These are phyloP conservation scores for Onychomys torridus DNA, from an alignment of 2,797 vertebrate species.

Conservation along the genomic window DNA sequence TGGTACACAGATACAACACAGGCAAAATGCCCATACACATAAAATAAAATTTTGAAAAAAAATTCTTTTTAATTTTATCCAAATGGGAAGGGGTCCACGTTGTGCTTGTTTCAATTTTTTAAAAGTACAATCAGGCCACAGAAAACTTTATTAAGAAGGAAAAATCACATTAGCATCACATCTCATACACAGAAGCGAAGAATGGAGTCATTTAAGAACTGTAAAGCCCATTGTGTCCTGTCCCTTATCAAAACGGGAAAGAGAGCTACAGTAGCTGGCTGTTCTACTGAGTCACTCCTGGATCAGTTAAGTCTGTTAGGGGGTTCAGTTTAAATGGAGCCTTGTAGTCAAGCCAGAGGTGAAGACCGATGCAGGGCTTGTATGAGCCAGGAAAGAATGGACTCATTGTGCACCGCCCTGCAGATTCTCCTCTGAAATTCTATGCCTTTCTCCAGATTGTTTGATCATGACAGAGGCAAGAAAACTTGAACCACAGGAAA, in stretches of 20 bases:
- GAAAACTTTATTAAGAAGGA: conserved; percentile 80
- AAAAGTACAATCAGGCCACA: conserved; percentile 75
- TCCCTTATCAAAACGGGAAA: conserved; percentile 79
- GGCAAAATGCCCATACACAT: background rate
- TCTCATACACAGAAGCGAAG: conserved; percentile 73
- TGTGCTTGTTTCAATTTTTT: conserved; percentile 52
- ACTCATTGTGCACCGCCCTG: conserved; percentile 81
- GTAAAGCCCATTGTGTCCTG: conserved; percentile 81
- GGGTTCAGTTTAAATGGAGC: conserved; percentile 87
- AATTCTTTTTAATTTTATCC: background rate
- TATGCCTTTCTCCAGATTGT: conserved; percentile 87
- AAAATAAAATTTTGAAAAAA: background rate
- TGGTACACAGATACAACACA: background rate
- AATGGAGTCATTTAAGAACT: conserved; percentile 85
- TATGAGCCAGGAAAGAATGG: conserved; percentile 85
- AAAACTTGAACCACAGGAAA: conserved; percentile 88
- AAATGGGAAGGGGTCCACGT: background rate
- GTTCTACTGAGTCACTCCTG: conserved; percentile 80
- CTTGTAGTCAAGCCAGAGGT: conserved; percentile 86
- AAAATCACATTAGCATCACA: conserved; percentile 75
- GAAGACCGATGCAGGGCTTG: conserved; percentile 83
- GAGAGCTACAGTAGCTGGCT: conserved; percentile 83
- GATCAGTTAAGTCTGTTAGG: conserved; percentile 80
- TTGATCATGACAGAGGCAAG: conserved; percentile 87
- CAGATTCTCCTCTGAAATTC: conserved; percentile 86